These are phyloP conservation scores for Ifrita kowaldi DNA, from an alignment of 2,113 vertebrate species.

Conservation along the genomic window DNA sequence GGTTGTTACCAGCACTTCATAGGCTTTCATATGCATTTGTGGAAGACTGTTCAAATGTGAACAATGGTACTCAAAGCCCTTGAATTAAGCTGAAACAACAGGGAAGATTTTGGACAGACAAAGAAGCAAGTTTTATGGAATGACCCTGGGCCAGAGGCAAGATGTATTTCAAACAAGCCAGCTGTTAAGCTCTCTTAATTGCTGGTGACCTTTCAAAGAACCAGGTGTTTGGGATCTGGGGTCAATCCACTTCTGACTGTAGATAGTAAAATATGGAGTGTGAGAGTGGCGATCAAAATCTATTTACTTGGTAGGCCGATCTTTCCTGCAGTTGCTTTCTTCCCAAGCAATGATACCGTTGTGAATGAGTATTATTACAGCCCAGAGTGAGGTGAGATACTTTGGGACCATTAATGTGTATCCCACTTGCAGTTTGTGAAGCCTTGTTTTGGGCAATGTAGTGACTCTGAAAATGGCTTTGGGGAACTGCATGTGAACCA, in stretches of 20 bases:
- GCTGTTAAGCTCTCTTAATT: neutral
- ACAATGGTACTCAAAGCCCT: slow-evolving; percentile 19
- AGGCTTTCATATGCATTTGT: slow-evolving; percentile 45
- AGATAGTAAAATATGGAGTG: neutral
- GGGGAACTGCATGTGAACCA: rapidly evolving
- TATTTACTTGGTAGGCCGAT: neutral
- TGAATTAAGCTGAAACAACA: slow-evolving; percentile 41
- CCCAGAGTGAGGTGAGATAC: neutral
- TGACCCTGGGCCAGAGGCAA: neutral
- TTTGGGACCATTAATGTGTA: neutral
- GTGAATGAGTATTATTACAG: neutral
- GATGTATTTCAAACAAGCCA: neutral
- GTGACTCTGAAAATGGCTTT: neutral
- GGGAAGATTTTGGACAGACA: neutral
- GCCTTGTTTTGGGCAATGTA: neutral
- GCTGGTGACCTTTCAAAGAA: neutral
- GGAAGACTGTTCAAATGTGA: neutral
- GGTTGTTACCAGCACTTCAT: slow-evolving; percentile 6
- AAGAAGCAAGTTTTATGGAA: neutral
- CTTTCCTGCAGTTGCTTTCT: neutral
- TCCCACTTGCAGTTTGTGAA: neutral
- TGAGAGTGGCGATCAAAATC: neutral
- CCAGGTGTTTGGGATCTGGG: neutral
- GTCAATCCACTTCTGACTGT: neutral
- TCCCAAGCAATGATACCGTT: neutral